Base-by-base conservation (phyloP, 2,888 invertebrate genomes). In the Bellardia pandia region DNA sequence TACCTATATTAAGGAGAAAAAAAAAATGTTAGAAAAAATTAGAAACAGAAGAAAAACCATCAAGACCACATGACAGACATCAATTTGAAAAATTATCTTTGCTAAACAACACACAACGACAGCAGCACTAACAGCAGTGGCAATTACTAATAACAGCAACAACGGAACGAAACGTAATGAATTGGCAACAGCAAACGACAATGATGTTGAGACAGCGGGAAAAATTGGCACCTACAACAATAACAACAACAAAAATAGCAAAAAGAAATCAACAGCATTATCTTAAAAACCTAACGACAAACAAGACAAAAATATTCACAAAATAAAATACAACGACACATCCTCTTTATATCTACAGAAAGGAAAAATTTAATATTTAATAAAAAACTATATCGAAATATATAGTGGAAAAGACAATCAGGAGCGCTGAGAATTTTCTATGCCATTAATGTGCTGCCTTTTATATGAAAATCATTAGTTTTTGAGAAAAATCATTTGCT, bases 11-110 rank as follows among this genome's bases (percentile, higher is more conserved):
- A 66, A 60, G 71, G 23, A 45, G 33, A 40, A 72, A 37, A 66
- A 37, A 66, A 68, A 60, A 71, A 14, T 11, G 8, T 16, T 37
- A 1, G 51, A 37, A 66, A 66, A 3, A 23, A 64, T 33, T 2
- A 5, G 4, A 62, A 37, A 6, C 33, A 33, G 42, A 23, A 33
- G 58, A 53, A 82, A 64, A 68, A 37, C 72, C 77, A 76, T 85
- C 82, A 86, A 74, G 72, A 86, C 86, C 84, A 78, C 81, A 84
- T 84, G 84, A 86, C 84, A 84, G 84, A 75, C 88, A 88, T 84
- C 81, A 84, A 78, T 84, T 86, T 86, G 86, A 88, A 84, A 88
- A 86, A 86, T 86, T 81, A 80, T 76, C 74, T 81, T 74, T 75
- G 30, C 72, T 76, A 72, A 75, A 56, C 69, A 76, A 71, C 68